Evolutionary conservation across 2,797 vertebrate species (phyloP), one percentile per base, ranked within the genome.

Genomic region (Danio jaintianensis): DNA sequence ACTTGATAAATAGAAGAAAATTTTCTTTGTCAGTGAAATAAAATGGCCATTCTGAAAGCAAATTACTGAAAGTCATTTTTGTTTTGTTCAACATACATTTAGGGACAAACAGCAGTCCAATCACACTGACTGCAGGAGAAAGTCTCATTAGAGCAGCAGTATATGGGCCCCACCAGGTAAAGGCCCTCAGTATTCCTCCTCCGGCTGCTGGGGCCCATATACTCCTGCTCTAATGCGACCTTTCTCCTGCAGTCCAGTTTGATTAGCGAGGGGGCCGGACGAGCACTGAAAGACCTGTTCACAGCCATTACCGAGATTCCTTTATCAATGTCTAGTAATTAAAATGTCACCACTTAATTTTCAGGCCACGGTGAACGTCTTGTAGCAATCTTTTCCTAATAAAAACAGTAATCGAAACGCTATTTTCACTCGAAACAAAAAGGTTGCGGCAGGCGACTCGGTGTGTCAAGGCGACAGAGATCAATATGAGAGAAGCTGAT

Each of bases 301-400:
- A 88, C 89, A 86, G 90, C 90, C 91, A 91, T 92, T 88, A 90
- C 88, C 90, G 85, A 86, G 82, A 89, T 93, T 90, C 93, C 91
- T 95, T 95, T 95, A 94, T 96, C 96, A 96, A 95, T 96, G 95
- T 94, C 94, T 94, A 94, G 96, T 96, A 96, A 97, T 97, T 97
- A 97, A 97, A 97, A 96, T 96, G 96, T 97, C 96, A 96, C 92
- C 91, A 91, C 95, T 96, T 96, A 93, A 96, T 97, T 96, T 95
- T 93, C 92, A 89, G 94, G 91, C 92, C 91, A 87, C 88, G 86
- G 91, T 89, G 90, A 91, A 91, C 86, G 94, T 92, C 93, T 94
- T 91, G 91, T 92, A 92, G 92, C 94, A 95, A 93, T 95, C 94
- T 94, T 92, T 93, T 89, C 91, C 93, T 93, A 94, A 93, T 93